phyloP scores from a whole-genome alignment of 2,888 invertebrate genomes.

The Helicoverpa assulta region DNA sequence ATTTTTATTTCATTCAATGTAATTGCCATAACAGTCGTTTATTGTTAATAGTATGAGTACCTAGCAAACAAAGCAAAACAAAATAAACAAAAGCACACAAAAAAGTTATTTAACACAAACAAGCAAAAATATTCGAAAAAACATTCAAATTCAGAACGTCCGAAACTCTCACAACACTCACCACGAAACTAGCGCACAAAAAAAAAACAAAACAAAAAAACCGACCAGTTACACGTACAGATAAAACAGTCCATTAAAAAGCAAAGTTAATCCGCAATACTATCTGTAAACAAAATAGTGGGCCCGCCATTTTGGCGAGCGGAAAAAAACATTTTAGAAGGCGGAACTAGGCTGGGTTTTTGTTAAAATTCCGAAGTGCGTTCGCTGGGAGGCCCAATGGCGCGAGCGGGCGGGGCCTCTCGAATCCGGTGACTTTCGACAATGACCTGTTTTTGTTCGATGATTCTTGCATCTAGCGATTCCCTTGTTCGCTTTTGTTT shows the following conservation, averaged over 20 bases:
- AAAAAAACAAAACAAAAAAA: slow-evolving; percentile 33
- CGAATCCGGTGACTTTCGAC: slow-evolving; percentile 87
- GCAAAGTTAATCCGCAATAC: slow-evolving; percentile 58
- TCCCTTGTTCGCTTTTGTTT: slow-evolving; percentile 60
- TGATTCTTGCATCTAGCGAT: slow-evolving; percentile 64
- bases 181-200: slow-evolving; percentile 35
- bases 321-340: slow-evolving; percentile 89
- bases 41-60: no score
- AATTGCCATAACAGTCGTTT: no score
- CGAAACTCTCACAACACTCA: slow-evolving; percentile 33
- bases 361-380: slow-evolving; percentile 87
- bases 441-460: slow-evolving; percentile 81
- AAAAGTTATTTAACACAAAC: slow-evolving; percentile 6
- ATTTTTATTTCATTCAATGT: no score
- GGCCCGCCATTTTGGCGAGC: slow-evolving; percentile 87
- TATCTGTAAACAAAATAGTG: slow-evolving; percentile 78
- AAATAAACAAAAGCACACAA: neutral
- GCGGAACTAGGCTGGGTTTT: slow-evolving; percentile 89
- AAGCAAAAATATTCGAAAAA: slow-evolving; percentile 22
- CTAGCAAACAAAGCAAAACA: neutral
- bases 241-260: slow-evolving; percentile 50
- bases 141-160: slow-evolving; percentile 46
- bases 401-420: slow-evolving; percentile 88
- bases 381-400: slow-evolving; percentile 82
- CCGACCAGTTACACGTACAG: slow-evolving; percentile 36